Percentiles rank a stretch among this genome's conserved stretches.
Conservation (phyloP, 2,113 vertebrate genomes). For the Epinephelus cyanopodus region DNA sequence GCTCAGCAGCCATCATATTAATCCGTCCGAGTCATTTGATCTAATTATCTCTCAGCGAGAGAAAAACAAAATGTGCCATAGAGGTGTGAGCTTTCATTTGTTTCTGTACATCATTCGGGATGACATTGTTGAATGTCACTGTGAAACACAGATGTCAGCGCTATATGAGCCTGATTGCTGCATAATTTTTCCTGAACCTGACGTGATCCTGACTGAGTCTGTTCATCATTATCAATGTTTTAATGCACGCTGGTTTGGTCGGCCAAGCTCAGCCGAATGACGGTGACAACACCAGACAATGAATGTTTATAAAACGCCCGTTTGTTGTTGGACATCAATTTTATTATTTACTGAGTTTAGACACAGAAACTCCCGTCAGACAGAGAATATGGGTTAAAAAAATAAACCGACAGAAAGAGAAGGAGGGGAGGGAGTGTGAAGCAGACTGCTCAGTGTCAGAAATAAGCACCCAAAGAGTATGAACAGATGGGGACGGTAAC, state of each 20-base stretch:
- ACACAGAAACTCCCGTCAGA: not conserved
- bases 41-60: slow-evolving; percentile 48
- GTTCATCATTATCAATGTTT: not conserved
- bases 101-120: slow-evolving; percentile 36
- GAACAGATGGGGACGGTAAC: not conserved
- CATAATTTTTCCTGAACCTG: slow-evolving; percentile 2
- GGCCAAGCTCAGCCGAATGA: too few species aligned
- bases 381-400: not conserved
- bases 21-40: slow-evolving; percentile 33
- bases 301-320: not conserved
- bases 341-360: not conserved
- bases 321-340: not conserved
- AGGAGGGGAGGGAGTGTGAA: too few species aligned
- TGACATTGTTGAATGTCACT: slow-evolving; percentile 28
- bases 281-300: not conserved
- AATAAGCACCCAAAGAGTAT: not conserved
- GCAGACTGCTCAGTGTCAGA: not conserved
- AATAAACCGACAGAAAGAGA: not conserved
- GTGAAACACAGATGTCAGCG: slow-evolving; percentile 46
- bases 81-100: slow-evolving; percentile 65
- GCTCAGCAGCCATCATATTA: not conserved
- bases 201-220: not conserved
- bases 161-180: slow-evolving; percentile 29
- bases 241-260: not conserved
- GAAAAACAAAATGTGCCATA: slow-evolving; percentile 42